Conservation (phyloP, 1,140 invertebrate genomes). For the Sinella curviseta region DNA sequence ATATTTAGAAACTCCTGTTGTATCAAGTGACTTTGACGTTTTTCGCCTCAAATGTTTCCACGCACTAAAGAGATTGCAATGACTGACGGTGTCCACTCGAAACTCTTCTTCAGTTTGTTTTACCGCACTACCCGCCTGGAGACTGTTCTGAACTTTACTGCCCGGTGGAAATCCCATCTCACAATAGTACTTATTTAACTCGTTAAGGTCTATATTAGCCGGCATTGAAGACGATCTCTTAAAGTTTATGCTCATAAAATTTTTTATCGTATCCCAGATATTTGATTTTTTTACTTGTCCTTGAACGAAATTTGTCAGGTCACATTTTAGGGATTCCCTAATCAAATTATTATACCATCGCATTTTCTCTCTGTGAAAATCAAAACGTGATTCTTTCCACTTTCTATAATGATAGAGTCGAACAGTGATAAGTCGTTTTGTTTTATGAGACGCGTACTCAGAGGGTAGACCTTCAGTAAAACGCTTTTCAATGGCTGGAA, state of each 20-base stretch:
- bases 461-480: not conserved
- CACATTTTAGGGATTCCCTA: not conserved
- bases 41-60: not conserved
- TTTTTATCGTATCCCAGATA: not conserved
- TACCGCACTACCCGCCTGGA: not conserved
- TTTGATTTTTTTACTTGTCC: not conserved
- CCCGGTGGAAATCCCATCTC: not conserved
- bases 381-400: not conserved
- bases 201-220: not conserved
- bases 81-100: not conserved
- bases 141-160: not conserved
- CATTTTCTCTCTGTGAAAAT: not conserved
- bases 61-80: not conserved
- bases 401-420: not conserved
- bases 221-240: not conserved
- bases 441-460: not conserved
- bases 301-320: not conserved
- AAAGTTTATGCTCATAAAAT: not conserved
- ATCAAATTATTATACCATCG: not conserved
- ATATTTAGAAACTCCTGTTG: not conserved
- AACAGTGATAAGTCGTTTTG: not conserved
- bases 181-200: constrained; percentile 3
- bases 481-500: not conserved
- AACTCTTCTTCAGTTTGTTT: not conserved
- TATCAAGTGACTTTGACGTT: not conserved